Evolutionary conservation across 2,113 vertebrate genomes (phyloP).

Genomic region (Prinia subflava): DNA sequence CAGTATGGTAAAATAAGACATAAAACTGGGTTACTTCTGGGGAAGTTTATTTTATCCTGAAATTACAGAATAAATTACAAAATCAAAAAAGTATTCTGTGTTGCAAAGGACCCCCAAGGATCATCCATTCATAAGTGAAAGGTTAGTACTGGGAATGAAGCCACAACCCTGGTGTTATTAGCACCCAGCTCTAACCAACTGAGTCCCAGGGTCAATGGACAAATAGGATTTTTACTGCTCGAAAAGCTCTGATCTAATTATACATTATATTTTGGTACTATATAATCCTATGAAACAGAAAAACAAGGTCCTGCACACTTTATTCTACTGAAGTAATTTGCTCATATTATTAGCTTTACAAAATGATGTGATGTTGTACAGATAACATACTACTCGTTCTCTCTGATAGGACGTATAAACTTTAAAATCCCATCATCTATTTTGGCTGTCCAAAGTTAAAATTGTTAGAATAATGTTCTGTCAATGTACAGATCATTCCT

Average conservation of each 20-base stretch:
- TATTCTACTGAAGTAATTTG: background rate
- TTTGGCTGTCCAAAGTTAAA: background rate
- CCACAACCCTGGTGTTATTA: background rate
- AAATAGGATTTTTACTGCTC: background rate
- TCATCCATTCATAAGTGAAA: background rate
- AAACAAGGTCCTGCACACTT: background rate
- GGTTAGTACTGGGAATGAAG: background rate
- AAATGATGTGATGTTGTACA: background rate
- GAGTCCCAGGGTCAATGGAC: background rate
- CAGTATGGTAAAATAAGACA: background rate
- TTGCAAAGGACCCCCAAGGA: background rate
- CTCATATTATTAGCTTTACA: background rate
- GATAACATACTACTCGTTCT: background rate
- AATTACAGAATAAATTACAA: background rate
- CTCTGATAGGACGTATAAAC: background rate
- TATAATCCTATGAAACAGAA: background rate
- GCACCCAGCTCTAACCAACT: background rate
- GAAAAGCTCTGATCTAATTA: background rate
- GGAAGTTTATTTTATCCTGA: background rate
- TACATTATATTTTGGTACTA: background rate
- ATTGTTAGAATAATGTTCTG: background rate
- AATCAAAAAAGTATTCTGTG: background rate
- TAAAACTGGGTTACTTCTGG: background rate
- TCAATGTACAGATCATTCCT: constrained; percentile 21
- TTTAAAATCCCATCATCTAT: background rate